Conservation (phyloP, 2,797 vertebrate genomes). For the Eulemur albifrons region DNA sequence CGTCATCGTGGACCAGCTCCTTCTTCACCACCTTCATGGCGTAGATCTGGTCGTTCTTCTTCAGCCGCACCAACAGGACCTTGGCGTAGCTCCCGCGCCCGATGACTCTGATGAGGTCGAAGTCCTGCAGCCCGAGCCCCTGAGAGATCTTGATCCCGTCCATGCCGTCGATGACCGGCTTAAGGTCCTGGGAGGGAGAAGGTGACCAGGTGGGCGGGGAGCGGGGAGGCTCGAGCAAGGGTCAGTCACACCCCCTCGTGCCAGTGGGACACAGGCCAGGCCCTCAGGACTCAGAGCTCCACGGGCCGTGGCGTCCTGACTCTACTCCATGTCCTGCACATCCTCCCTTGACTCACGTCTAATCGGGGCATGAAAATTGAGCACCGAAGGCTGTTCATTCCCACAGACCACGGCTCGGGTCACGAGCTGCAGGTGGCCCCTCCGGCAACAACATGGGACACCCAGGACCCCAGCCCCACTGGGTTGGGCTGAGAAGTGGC, state of each 20-base stretch:
- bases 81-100: slow-evolving; percentile 98
- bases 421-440: background rate
- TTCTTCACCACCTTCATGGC: slow-evolving; percentile 99
- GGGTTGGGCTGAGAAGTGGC: no score
- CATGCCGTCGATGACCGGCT: slow-evolving; percentile 95
- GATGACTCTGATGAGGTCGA: slow-evolving; percentile 96
- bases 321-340: rapidly evolving
- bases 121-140: slow-evolving; percentile 93
- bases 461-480: background rate
- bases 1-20: slow-evolving; percentile 97
- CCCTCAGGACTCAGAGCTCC: background rate
- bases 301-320: rapidly evolving
- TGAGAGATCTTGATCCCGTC: slow-evolving; percentile 96
- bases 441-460: rapidly evolving
- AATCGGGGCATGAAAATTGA: rapidly evolving
- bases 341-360: background rate
- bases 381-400: rapidly evolving
- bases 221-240: rapidly evolving
- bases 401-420: background rate
- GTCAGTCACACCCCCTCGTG: background rate
- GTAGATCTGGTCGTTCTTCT: slow-evolving; percentile 96
- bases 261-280: no score
- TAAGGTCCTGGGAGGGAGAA: slow-evolving; percentile 88
- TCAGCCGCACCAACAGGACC: slow-evolving; percentile 96
- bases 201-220: background rate